Conservation (phyloP, 1,140 invertebrate species). For the Leptinotarsa texana region DNA sequence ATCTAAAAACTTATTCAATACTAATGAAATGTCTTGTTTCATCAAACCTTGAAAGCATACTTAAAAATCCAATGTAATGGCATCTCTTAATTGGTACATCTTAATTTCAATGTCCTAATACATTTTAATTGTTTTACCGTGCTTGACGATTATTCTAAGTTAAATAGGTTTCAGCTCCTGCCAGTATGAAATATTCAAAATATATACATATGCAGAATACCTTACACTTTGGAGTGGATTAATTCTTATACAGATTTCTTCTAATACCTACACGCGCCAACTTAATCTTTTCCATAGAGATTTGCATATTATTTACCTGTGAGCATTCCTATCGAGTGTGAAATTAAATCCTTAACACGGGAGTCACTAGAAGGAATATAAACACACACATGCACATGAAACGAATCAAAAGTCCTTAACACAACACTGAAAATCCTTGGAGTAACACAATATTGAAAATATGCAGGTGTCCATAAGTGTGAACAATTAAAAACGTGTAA, state of each 20-base stretch:
- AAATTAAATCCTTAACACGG: slow-evolving; percentile 43
- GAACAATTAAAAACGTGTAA: slow-evolving; percentile 47
- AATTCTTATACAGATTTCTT: slow-evolving; percentile 26
- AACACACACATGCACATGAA: slow-evolving; percentile 29
- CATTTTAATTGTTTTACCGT: too few relatives aligned
- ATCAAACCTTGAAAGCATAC: too few relatives aligned
- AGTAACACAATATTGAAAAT: slow-evolving; percentile 38
- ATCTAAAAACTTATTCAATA: too few relatives aligned
- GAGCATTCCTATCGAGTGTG: slow-evolving; percentile 43
- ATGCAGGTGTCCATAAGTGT: slow-evolving; percentile 43
- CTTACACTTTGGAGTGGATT: slow-evolving; percentile 2
- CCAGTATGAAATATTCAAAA: background rate
- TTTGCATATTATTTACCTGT: slow-evolving; percentile 39
- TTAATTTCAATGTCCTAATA: too few relatives aligned
- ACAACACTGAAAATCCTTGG: slow-evolving; percentile 26
- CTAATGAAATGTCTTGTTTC: too few relatives aligned
- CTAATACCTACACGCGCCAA: slow-evolving; percentile 5
- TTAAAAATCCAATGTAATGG: too few relatives aligned
- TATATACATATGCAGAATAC: slow-evolving; percentile 19
- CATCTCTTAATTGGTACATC: too few relatives aligned
- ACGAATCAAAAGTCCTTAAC: slow-evolving; percentile 32
- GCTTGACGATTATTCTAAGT: too few relatives aligned
- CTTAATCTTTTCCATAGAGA: background rate
- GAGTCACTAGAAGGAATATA: slow-evolving; percentile 41
- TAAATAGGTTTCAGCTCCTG: too few relatives aligned